Conservation (phyloP, 2,888 invertebrate genomes). For the Melikaiella ostensackeni region DNA sequence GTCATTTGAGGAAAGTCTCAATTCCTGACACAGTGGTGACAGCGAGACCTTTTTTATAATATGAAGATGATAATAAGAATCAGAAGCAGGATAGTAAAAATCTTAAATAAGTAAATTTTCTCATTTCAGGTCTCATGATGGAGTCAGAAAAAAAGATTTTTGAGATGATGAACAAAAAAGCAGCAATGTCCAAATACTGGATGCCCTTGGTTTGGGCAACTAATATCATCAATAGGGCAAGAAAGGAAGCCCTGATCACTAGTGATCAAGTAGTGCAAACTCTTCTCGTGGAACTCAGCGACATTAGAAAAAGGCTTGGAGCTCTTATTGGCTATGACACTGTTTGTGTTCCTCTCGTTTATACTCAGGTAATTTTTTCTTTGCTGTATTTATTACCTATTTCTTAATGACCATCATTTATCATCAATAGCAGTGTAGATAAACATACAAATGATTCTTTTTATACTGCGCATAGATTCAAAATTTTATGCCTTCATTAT, state of each 20-base stretch:
- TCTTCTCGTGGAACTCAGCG: conserved; percentile 91
- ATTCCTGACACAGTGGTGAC: too few species aligned
- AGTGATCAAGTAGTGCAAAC: conserved; percentile 97
- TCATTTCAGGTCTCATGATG: conserved; percentile 87
- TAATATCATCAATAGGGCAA: conserved; percentile 91
- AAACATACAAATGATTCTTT: neutral
- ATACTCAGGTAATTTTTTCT: conserved; percentile 86
- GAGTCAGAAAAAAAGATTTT: conserved; percentile 95
- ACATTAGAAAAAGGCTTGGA: conserved; percentile 90
- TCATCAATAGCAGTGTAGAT: neutral
- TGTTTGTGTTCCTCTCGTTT: conserved; percentile 94
- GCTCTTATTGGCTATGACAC: conserved; percentile 94
- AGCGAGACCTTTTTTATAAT: too few species aligned
- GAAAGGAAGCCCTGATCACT: conserved; percentile 89
- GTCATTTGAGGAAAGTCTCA: too few species aligned
- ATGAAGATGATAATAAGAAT: too few species aligned
- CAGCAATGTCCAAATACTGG: conserved; percentile 95
- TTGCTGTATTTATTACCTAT: neutral
- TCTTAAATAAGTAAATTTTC: conserved; percentile 7
- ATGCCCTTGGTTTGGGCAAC: conserved; percentile 96
- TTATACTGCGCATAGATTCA: neutral
- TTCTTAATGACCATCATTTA: neutral
- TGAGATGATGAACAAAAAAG: conserved; percentile 92
- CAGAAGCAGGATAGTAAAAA: neutral
- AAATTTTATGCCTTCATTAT: neutral